phyloP scores from a whole-genome alignment of 2,113 vertebrate genomes.

The Candoia aspera region DNA sequence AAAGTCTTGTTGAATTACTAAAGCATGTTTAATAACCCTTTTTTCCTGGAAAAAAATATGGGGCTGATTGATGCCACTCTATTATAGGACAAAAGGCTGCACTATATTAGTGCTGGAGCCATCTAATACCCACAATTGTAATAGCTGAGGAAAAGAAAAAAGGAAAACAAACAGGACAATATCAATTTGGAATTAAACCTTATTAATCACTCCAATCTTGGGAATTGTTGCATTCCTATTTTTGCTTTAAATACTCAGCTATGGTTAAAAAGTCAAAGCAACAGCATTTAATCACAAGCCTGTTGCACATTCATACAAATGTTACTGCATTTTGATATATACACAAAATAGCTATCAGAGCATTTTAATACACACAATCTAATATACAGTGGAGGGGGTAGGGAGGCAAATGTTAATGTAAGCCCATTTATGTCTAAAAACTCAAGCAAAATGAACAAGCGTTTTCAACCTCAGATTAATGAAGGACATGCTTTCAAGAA shows the following conservation, averaged over 20 bases:
- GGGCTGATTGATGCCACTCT: slow-evolving; percentile 53
- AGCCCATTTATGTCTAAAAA: slow-evolving; percentile 75
- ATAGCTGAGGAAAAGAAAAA: not conserved
- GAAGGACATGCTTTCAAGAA: slow-evolving; percentile 74
- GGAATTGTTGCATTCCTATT: slow-evolving; percentile 78
- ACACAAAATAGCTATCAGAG: slow-evolving; percentile 79
- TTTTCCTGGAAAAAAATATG: slow-evolving; percentile 45
- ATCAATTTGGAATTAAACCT: slow-evolving; percentile 59
- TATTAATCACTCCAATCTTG: slow-evolving; percentile 59
- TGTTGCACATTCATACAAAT: slow-evolving; percentile 81
- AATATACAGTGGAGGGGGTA: slow-evolving; percentile 65
- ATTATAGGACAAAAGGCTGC: slow-evolving; percentile 52
- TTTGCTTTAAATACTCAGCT: slow-evolving; percentile 64
- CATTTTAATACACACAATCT: slow-evolving; percentile 78
- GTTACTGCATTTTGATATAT: slow-evolving; percentile 76
- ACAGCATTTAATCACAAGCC: slow-evolving; percentile 75
- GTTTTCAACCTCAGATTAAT: slow-evolving; percentile 72
- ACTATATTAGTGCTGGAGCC: slow-evolving; percentile 51
- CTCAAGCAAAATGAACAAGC: slow-evolving; percentile 74
- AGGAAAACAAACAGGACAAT: slow-evolving; percentile 39
- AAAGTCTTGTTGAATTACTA: slow-evolving; percentile 61
- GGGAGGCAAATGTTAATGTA: slow-evolving; percentile 66
- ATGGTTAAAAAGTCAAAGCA: slow-evolving; percentile 74
- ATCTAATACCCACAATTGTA: slow-evolving; percentile 57
- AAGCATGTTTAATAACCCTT: slow-evolving; percentile 60